Base-by-base conservation (phyloP, 2,113 vertebrate species). In the Aleadryas rufinucha region DNA sequence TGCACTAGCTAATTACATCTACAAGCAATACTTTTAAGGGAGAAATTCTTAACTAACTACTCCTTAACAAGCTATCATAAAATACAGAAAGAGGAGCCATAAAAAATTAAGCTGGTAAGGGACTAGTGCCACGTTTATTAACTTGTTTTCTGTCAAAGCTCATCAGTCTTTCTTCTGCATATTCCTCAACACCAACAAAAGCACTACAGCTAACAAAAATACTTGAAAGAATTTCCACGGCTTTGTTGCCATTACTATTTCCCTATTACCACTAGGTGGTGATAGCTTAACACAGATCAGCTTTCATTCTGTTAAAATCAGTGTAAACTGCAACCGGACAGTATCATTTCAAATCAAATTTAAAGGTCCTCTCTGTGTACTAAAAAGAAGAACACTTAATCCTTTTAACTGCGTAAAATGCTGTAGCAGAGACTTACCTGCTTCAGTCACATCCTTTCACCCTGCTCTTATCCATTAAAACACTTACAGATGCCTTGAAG, bases 241-340 rank as follows among this genome's bases (percentile, higher is more conserved):
- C 7, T 26, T 20, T 26, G 6, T 16, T 59, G 35, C 26, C 49
- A 56, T 35, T 41, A 37, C 5, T 1, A 15, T 4, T 35, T 5
- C 14, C 26, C 1, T 39, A 1, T 2, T 3, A 52, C 96, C 98
- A 97, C 97, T 94, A 97, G 98, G 65, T 98, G 98, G 98, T 26
- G 64, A 77, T 27, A 97, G 79, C 10, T 74, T 54, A 93, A 90
- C 95, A 54, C 84, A 47, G 42, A 97, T 88, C 69, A 44, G 65
- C 45, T 80, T 50, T 42, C 35, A 44, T 4, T 13, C 41, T 21
- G 61, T 6, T 47, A 71, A 69, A 93, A 37, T 17, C 42, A 75
- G 16, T 4, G 20, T 13, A 35, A 87, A 69, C n/a, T 52, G 15
- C 19, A 65, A 27, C 15, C 1, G 0, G 24, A 11, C 24, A 10